phyloP scores from a whole-genome alignment of 1,140 invertebrate species.

The Psilanteris sp. region DNA sequence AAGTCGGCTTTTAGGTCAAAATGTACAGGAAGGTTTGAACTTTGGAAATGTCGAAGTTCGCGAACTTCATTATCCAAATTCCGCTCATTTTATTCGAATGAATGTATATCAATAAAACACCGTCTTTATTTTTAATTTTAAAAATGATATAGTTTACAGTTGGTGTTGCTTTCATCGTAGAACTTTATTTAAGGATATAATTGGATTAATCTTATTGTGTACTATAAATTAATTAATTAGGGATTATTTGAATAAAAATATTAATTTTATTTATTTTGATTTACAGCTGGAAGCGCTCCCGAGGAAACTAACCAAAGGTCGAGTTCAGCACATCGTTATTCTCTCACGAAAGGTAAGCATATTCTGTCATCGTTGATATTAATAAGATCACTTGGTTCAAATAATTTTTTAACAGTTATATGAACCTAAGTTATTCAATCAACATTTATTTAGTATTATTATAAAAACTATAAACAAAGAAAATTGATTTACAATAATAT shows the following conservation, averaged over 20 bases:
- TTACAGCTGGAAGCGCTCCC: conserved; percentile 79
- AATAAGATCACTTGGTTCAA: background rate
- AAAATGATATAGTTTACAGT: too few species aligned
- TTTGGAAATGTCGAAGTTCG: conserved; percentile 20
- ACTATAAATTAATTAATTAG: too few species aligned
- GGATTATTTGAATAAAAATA: background rate
- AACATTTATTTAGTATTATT: too few species aligned
- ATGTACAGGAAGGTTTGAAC: background rate
- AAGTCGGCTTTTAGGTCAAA: too few species aligned
- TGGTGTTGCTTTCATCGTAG: too few species aligned
- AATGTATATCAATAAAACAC: conserved; percentile 3
- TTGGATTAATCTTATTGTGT: too few species aligned
- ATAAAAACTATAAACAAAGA: too few species aligned
- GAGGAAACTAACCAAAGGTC: conserved; percentile 79
- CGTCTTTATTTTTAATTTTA: too few species aligned
- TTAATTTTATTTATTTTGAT: conserved; percentile 33
- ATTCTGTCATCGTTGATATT: conserved; percentile 20
- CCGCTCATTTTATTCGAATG: background rate
- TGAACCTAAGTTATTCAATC: too few species aligned
- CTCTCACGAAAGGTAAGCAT: conserved; percentile 79
- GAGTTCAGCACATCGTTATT: conserved; percentile 79
- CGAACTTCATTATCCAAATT: conserved; percentile 15
- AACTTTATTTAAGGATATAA: too few species aligned
- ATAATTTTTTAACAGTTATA: too few species aligned
- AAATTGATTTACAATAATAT: too few species aligned